Evolutionary conservation across 2,113 vertebrate genomes (phyloP), one percentile per base, ranked within the genome.

Genomic region (Petroica traversi): DNA sequence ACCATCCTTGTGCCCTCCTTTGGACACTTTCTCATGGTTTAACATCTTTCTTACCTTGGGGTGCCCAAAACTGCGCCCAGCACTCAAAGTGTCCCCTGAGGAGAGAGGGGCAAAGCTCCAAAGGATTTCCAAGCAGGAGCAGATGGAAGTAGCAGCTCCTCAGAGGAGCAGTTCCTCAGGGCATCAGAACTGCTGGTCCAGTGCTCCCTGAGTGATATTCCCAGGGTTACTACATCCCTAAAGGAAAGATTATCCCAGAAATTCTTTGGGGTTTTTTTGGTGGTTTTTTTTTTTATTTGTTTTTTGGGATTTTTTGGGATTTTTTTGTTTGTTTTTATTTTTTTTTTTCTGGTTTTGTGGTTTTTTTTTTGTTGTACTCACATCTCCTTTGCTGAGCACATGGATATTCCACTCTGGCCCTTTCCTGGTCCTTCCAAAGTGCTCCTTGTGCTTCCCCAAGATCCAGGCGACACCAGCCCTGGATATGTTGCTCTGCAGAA

Each of bases 331-430:
- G n/a, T n/a, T n/a, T n/a, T n/a, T n/a, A n/a, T n/a, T n/a, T n/a
- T n/a, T n/a, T n/a, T n/a, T n/a, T n/a, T n/a, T n/a, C n/a, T n/a
- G n/a, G n/a, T n/a, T n/a, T n/a, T n/a, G n/a, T n/a, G n/a, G n/a
- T n/a, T 41, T 41, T 19, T 33, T 40, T 17, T 40, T 1, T 2
- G 1, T 2, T 34, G 18, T 5, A 1, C 43, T 68, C 41, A 3
- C 6, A 1, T 6, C 4, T 40, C n/a, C 51, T 58, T 24, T 41
- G 43, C 68, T 86, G 76, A 33, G 4, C 31, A 4, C 6, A 1
- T 3, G 10, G 34, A 34, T 63, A 8, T 26, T 79, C 31, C 19
- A 8, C 36, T 36, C 41, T 10, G n/a, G 4, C 13, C 38, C n/a
- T 80, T 51, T 41, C 34, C 40, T 69, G 55, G 3, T 12, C 57